These are phyloP conservation scores for Xestoiulus laeticollis DNA, from an alignment of 2,888 invertebrate species.

Conservation along the genomic window DNA sequence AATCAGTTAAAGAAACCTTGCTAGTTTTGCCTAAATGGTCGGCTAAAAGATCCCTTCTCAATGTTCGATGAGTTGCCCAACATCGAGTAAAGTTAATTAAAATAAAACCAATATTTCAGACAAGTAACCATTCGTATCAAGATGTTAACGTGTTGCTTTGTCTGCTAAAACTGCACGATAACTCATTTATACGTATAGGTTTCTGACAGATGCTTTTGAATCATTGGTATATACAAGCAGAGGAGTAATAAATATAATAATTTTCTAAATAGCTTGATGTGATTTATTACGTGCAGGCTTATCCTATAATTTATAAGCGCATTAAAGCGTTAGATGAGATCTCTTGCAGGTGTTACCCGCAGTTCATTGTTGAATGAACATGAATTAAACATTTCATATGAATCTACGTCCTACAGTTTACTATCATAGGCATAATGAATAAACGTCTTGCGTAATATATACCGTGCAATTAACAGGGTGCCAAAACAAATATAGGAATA, in stretches of 20 bases:
- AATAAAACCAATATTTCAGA: background rate
- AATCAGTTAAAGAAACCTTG: background rate
- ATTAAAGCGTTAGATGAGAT: conserved; percentile 25
- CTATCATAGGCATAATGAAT: background rate
- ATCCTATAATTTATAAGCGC: conserved; percentile 4
- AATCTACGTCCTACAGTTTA: background rate
- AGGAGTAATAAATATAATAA: background rate
- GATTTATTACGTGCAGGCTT: background rate
- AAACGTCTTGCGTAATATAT: background rate
- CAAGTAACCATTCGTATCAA: background rate
- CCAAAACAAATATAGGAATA: background rate
- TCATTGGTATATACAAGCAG: background rate
- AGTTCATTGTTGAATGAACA: background rate
- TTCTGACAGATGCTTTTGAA: background rate
- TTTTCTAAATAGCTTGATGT: background rate
- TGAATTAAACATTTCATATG: background rate
- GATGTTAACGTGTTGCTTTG: background rate
- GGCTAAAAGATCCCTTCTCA: background rate
- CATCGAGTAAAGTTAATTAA: background rate
- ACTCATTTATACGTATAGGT: background rate
- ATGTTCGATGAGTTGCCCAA: background rate
- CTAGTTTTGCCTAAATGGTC: background rate
- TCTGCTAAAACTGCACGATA: background rate
- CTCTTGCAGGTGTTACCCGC: background rate
- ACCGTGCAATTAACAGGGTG: background rate